Conservation (phyloP, 2,797 vertebrate genomes). For the Neoniphon sammara region DNA sequence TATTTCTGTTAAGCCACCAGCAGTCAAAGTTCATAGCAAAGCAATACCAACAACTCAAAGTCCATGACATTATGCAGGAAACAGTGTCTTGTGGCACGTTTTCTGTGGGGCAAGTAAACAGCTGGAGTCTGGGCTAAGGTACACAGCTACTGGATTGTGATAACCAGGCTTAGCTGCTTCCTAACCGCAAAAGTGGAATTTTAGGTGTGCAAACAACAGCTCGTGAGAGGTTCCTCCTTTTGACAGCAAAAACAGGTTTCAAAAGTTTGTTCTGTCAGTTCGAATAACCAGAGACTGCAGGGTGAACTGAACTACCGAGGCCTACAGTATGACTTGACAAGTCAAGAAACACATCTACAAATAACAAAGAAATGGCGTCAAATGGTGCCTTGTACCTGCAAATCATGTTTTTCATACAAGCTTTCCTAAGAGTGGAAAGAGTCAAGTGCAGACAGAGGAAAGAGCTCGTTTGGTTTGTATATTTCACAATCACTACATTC, state of each 20-base stretch:
- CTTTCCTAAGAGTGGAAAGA: constrained; percentile 7
- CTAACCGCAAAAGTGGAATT: not conserved
- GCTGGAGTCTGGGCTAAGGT: not conserved
- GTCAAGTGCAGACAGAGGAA: constrained; percentile 32
- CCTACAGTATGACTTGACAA: not conserved
- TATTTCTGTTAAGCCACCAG: not conserved
- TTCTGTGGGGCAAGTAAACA: not conserved
- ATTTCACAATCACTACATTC: constrained; percentile 82
- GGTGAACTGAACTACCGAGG: not conserved
- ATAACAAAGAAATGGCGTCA: constrained; percentile 21
- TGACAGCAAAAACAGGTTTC: constrained; percentile 41
- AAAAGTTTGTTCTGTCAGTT: constrained; percentile 29
- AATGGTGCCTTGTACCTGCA: constrained; percentile 41
- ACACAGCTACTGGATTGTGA: constrained; percentile 9
- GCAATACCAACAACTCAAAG: constrained; percentile 8
- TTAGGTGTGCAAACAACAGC: constrained; percentile 5
- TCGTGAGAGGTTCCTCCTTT: constrained; percentile 11
- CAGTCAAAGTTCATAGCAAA: not conserved
- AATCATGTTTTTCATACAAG: constrained; percentile 20
- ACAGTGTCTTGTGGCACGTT: constrained; percentile 11
- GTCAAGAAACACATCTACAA: constrained; percentile 7
- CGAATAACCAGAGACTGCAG: not conserved
- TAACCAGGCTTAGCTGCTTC: constrained; percentile 10
- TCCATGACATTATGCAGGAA: not conserved
- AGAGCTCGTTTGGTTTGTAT: constrained; percentile 53